Percentiles rank a stretch among this genome's conserved stretches.
These are phyloP conservation scores for Caenorhabditis sp. DNA, from an alignment of 2,888 invertebrate genomes.

Conservation along the genomic window DNA sequence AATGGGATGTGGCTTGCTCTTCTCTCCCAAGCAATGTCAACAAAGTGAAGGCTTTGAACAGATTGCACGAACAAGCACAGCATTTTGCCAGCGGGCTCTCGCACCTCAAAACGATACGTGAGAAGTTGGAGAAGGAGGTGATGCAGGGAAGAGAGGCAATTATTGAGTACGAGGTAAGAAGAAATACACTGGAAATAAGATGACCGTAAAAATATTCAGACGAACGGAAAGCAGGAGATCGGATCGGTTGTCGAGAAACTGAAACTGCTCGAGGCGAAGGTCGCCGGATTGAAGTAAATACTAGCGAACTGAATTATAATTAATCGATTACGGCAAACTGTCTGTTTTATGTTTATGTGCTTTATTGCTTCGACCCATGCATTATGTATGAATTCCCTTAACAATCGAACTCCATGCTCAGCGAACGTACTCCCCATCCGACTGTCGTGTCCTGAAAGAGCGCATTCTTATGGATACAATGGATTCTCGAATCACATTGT, in stretches of 20 bases:
- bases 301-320: constrained; percentile 11
- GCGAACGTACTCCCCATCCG: constrained; percentile 35
- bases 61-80: constrained; percentile 68
- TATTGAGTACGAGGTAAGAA: constrained; percentile 42
- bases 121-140: constrained; percentile 65
- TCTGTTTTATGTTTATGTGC: constrained; percentile 35
- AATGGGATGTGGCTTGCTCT: constrained; percentile 65
- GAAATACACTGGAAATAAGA: neutral
- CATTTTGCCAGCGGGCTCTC: constrained; percentile 63
- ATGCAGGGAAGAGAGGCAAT: constrained; percentile 46
- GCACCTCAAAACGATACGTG: constrained; percentile 61
- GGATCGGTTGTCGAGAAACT: constrained; percentile 47
- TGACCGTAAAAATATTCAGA: constrained; percentile 15
- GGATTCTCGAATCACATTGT: constrained; percentile 8
- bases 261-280: constrained; percentile 41
- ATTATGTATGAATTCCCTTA: constrained; percentile 14
- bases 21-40: constrained; percentile 66
- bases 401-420: constrained; percentile 33
- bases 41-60: constrained; percentile 63
- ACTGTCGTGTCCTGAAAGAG: constrained; percentile 18
- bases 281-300: constrained; percentile 33
- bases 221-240: constrained; percentile 50
- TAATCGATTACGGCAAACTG: constrained; percentile 18
- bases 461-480: neutral
- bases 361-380: constrained; percentile 1